Evolutionary conservation across 2,113 vertebrate species (phyloP).

Genomic region (Cisticola juncidis): DNA sequence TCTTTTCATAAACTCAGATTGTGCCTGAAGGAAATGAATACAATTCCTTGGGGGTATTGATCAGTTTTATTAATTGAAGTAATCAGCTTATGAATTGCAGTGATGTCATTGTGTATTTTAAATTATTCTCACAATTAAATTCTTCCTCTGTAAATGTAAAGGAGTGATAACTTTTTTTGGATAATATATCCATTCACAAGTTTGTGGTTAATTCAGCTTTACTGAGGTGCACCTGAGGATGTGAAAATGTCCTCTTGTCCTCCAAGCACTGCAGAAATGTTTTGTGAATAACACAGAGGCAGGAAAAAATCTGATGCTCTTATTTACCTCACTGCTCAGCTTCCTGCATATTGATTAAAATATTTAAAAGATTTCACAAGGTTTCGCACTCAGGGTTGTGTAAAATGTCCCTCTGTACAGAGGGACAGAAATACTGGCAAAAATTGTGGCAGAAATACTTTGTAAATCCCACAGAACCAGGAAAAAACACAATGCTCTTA

Average conservation of each 20-base stretch:
- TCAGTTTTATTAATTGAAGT: not conserved
- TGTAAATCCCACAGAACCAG: not conserved
- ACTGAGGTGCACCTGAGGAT: not conserved
- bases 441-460: not conserved
- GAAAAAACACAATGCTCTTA: not conserved
- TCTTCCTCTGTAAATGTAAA: not conserved
- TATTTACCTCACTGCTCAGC: not conserved
- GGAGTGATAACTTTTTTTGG: not conserved
- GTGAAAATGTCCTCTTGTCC: not conserved
- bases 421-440: no score
- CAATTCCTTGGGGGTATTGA: not conserved
- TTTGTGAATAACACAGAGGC: not conserved
- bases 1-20: not conserved
- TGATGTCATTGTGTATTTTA: not conserved
- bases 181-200: not conserved
- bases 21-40: not conserved
- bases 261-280: not conserved
- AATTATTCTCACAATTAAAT: not conserved
- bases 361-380: no score
- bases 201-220: not conserved
- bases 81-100: not conserved
- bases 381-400: not conserved
- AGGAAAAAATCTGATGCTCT: not conserved
- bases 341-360: not conserved
- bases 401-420: not conserved